Evolutionary conservation across 1,140 invertebrate genomes (phyloP), one percentile per base, ranked within the genome.

Genomic region (Choristoneura fumiferana): DNA sequence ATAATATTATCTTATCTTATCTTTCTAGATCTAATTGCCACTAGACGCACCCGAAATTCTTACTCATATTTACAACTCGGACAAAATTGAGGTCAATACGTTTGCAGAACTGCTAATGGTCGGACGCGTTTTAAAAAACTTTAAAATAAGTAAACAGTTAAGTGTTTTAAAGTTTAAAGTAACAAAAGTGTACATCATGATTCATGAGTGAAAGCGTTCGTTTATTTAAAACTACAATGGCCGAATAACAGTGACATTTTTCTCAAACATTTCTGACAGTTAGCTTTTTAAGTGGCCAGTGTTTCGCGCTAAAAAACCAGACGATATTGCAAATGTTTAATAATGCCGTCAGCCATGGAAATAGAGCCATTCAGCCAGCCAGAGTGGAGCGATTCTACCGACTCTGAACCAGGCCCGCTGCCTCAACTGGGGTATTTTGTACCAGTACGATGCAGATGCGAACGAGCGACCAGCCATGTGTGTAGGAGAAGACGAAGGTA

Each of bases 351-450:
- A 57, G 82, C 71, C 14, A 17, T 84, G 64, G 77, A 79, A 57
- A 62, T 77, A 10, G 75, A 76, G 45, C 81, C 74, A 33, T 88
- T 85, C 71, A 86, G 82, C 73, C 83, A 81, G 62, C 79, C 84
- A 1, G 86, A 87, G 58, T 87, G 84, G 84, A 89, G 86, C 54
- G 84, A 87, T 54, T 87, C 86, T 9, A 82, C 80, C 58, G 83
- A 86, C 35, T 85, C 82, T 17, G 81, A 78, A 29, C 78, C 83
- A 0, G 71, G 71, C 9, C 80, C 84, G 4, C 55, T 86, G 38
- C 87, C 89, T 2, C 89, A 90, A 62, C 67, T 90, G 56, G 87
- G 89, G 4, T 90, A 89, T 58, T 90, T 90, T 49, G 84, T 90
- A 40, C 89, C 89, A 1, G 73, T 90, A 13, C 68, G 78, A 40